phyloP scores from a whole-genome alignment of 2,797 vertebrate species.

The Clamator glandarius region DNA sequence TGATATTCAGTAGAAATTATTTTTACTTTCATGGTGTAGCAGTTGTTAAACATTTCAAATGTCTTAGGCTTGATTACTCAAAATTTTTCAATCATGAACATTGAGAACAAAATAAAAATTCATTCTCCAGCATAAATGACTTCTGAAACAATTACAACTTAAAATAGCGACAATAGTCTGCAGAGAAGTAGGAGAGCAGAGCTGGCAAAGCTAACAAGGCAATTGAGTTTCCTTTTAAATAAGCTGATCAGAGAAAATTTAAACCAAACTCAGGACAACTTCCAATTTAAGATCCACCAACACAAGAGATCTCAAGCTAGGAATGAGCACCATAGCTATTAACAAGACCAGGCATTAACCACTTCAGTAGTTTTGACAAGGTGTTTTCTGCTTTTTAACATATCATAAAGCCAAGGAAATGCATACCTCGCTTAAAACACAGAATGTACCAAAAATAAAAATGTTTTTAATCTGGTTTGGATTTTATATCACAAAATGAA shows the following conservation, averaged over 20 bases:
- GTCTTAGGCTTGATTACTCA: not conserved
- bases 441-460: not conserved
- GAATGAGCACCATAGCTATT: conserved; percentile 44
- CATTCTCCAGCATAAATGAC: conserved; percentile 66
- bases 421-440: not conserved
- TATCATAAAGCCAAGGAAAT: conserved; percentile 62
- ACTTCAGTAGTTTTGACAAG: not conserved
- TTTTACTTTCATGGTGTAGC: not conserved
- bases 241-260: conserved; percentile 33
- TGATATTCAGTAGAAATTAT: not conserved
- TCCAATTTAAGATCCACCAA: conserved; percentile 50
- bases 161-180: conserved; percentile 46
- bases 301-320: conserved; percentile 37
- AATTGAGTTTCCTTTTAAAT: conserved; percentile 56
- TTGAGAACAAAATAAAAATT: conserved; percentile 19
- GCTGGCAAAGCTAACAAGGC: conserved; percentile 61
- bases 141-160: conserved; percentile 47
- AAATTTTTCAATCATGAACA: not conserved
- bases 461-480: not conserved
- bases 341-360: conserved; percentile 11
- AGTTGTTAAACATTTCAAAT: not conserved
- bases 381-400: not conserved
- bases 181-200: conserved; percentile 61
- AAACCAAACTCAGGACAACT: conserved; percentile 36
- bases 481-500: not conserved